Base-by-base conservation (phyloP, 1,140 invertebrate genomes). In the Trichonephila clavipes region DNA sequence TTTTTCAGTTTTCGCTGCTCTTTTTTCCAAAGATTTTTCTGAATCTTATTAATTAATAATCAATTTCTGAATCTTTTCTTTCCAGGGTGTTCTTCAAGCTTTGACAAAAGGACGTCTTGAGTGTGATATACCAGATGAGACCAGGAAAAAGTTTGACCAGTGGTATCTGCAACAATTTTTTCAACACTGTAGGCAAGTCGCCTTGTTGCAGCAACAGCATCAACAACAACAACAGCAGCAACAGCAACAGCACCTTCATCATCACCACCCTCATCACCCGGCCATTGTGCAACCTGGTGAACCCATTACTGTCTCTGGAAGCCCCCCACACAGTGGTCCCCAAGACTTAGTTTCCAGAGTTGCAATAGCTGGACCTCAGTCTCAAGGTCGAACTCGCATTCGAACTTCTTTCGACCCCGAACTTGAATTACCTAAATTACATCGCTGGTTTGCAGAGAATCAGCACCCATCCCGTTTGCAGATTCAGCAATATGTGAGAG, bases 361-460 rank as follows among this genome's bases (percentile, higher is more conserved):
- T 2, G 40, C 90, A 19, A 69, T 92, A 28, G 62, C 90, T 72
- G 90, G 83, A 86, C 77, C 92, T 10, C 92, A 88, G 44, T 86
- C 89, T 40, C 91, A 87, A 28, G 87, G 92, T 59, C 77, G 94
- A 61, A 94, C 94, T 58, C 95, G 96, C 69, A 96, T 96, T 94
- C 94, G 96, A n/a, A 96, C 96, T 97, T 98, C 96, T 97, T 97
- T 99, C 95, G 99, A 99, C 96, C 98, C 98, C 0, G 99, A 99
- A 96, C 96, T 99, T 94, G 99, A 99, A 96, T 96, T 99, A 90
- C 99, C 99, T 0, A 98, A 98, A 95, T 96, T 99, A 24, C 98
- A 99, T 95, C 97, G 98, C 95, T 99, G 99, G 96, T 99, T 99
- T 96, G 97, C 97, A 28, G 98, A 99, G 95, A 99, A 99, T 96